These are phyloP conservation scores for Daboia siamensis DNA, from an alignment of 2,113 vertebrate genomes.

Conservation along the genomic window DNA sequence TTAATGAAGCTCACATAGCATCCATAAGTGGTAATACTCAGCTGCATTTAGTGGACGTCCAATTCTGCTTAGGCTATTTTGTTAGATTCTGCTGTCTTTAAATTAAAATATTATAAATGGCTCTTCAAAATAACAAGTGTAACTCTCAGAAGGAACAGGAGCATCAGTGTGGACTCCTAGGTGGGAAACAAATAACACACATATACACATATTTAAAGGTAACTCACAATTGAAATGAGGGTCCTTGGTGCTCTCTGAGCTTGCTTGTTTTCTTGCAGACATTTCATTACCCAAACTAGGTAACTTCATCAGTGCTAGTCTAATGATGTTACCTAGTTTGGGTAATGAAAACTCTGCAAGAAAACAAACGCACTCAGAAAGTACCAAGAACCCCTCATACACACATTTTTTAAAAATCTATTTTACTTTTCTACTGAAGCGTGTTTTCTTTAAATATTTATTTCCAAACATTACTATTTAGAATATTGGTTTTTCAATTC, in stretches of 20 bases:
- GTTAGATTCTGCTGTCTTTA: not conserved
- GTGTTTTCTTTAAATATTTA: not conserved
- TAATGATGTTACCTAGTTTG: not conserved
- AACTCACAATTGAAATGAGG: not conserved
- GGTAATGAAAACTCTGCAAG: not conserved
- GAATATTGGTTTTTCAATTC: not conserved
- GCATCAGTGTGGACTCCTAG: not conserved
- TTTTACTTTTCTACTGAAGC: not conserved
- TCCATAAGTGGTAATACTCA: not conserved
- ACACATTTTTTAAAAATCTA: not conserved
- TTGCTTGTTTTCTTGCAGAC: not conserved
- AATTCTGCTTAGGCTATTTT: not conserved
- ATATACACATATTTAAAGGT: not conserved
- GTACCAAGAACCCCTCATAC: not conserved
- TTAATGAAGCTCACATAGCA: not conserved
- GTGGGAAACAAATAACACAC: not conserved
- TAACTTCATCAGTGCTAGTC: no score
- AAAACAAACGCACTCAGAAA: not conserved
- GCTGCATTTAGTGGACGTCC: not conserved
- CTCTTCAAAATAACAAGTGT: not conserved
- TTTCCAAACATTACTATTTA: not conserved
- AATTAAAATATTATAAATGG: not conserved
- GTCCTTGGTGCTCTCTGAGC: not conserved
- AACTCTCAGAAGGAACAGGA: not conserved
- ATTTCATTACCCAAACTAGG: not conserved